Evolutionary conservation across 2,888 invertebrate genomes (phyloP).

Genomic region (Yponomeuta cagnagella): DNA sequence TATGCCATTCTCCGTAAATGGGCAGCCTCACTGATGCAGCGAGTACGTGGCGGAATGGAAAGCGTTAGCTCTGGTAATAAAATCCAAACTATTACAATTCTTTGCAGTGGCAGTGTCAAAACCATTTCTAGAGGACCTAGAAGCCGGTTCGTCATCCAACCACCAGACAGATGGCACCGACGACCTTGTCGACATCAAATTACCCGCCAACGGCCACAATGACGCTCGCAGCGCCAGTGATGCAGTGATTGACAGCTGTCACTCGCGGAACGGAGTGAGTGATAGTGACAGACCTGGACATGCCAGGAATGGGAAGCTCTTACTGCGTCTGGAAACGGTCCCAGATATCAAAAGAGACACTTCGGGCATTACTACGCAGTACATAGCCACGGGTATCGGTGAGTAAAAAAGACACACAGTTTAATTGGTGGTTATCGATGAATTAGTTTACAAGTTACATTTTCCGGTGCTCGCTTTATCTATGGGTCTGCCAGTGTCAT

Average conservation of each 20-base stretch:
- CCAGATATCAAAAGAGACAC: conserved; percentile 66
- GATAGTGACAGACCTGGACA: background rate
- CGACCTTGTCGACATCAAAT: background rate
- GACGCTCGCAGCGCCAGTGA: background rate
- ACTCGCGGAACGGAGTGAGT: background rate
- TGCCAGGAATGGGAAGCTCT: conserved; percentile 30
- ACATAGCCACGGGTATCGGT: conserved; percentile 67
- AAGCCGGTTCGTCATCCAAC: conserved; percentile 2
- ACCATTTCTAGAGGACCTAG: background rate
- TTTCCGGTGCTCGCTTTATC: background rate
- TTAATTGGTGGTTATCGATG: no score
- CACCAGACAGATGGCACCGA: background rate
- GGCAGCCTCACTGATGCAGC: no score
- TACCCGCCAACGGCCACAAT: background rate
- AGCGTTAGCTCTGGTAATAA: no score
- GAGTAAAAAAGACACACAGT: conserved; percentile 17
- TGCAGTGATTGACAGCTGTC: background rate
- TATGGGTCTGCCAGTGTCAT: no score
- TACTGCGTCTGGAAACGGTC: conserved; percentile 55
- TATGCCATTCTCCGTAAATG: no score
- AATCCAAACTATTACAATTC: background rate
- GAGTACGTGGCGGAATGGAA: no score
- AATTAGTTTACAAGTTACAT: background rate
- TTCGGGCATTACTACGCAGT: conserved; percentile 65
- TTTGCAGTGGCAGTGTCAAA: conserved; percentile 17